Evolutionary conservation across 2,888 invertebrate genomes (phyloP), one percentile per base, ranked within the genome.

Genomic region (Andrena marginata): DNA sequence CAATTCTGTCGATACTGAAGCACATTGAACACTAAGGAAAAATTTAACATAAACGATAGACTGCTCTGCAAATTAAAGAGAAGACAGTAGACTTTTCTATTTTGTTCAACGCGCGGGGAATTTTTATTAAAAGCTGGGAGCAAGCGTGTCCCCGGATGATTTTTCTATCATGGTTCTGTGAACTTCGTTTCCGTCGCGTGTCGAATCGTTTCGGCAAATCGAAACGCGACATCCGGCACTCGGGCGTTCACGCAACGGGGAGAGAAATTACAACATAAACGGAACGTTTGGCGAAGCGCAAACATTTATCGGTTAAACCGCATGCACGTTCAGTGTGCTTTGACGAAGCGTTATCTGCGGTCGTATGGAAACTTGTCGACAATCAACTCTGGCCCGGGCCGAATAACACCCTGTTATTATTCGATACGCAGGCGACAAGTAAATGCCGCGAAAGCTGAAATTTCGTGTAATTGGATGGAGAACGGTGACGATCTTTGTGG

Each of bases 231-330:
- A 26, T 49, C 64, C n/a, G 26, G 13, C 69, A 69, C 54, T 23
- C 20, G 20, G 33, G 33, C 51, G 70, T 13, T 54, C 23, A 20
- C n/a, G 10, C 29, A 26, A 26, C 23, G 13, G 23, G 33, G 26
- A 54, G 29, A 67, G 51, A 90, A 90, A 90, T 91, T 90, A 88
- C 90, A 87, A 83, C 80, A 89, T 90, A 89, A 90, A 90, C 86
- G 86, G 85, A 86, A 87, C 83, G 82, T 82, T 89, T 82, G 85
- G 77, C 79, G 77, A 81, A 80, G 86, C 74, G 86, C 85, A 88
- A 88, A 82, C 72, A 82, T 82, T 82, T 82, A 82, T 82, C 72
- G 77, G 80, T 77, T 69, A 77, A 80, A 82, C 82, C 80, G 64
- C 82, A 69, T 54, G 64, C 70, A 54, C 62, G 49, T 71, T 78